phyloP scores from a whole-genome alignment of 2,888 invertebrate genomes.

The Diarsia rubi region DNA sequence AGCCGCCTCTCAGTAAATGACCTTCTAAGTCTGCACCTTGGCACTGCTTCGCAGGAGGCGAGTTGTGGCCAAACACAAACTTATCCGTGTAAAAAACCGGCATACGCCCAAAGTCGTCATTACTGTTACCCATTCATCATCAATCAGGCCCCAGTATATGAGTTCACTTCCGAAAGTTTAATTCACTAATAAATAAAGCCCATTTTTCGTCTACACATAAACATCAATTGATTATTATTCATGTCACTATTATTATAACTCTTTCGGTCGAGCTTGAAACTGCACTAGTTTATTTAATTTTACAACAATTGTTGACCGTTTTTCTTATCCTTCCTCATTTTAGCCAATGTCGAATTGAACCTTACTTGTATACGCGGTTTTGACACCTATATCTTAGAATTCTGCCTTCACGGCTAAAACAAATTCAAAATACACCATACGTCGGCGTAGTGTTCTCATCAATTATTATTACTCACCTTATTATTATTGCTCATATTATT shows the following conservation, averaged over 20 bases:
- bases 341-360: background rate
- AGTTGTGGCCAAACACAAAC: background rate
- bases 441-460: conserved; percentile 45
- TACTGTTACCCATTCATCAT: background rate
- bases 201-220: background rate
- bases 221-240: background rate
- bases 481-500: conserved; percentile 58
- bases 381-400: background rate
- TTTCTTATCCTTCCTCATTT: background rate
- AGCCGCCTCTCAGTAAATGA: too few species aligned
- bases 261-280: conserved; percentile 13
- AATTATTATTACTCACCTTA: conserved; percentile 51
- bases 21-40: too few species aligned
- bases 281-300: background rate
- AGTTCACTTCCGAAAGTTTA: background rate
- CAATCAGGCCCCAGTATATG: background rate
- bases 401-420: conserved; percentile 4
- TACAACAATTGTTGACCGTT: background rate
- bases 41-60: background rate
- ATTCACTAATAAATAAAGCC: background rate
- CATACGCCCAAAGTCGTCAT: background rate
- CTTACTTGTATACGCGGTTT: background rate
- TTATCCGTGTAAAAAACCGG: background rate
- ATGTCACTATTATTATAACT: conserved; percentile 5
- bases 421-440: conserved; percentile 6